Evolutionary conservation across 2,888 invertebrate genomes (phyloP).

Genomic region (Drosophila koepferae): DNA sequence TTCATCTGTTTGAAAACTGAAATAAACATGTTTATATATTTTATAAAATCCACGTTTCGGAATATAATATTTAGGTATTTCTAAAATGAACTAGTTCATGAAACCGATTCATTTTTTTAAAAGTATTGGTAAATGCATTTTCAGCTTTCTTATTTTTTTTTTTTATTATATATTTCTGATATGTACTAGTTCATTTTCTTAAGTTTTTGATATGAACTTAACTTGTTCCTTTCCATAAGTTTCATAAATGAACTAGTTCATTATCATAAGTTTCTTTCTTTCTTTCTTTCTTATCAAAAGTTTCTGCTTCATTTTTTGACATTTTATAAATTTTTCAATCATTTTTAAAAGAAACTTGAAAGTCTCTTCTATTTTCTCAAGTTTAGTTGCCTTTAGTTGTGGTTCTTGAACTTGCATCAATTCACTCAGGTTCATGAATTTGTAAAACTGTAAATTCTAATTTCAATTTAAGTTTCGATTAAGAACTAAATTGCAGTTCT

Average conservation of each 20-base stretch:
- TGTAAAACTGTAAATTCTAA: not conserved
- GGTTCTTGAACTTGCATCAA: not conserved
- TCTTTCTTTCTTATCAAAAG: too few relatives aligned
- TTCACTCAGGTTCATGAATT: not conserved
- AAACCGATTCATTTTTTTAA: not conserved
- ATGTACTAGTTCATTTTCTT: too few relatives aligned
- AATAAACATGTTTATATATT: not conserved
- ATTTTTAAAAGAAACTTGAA: not conserved
- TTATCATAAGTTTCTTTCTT: not conserved
- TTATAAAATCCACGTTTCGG: not conserved
- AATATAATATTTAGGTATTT: not conserved
- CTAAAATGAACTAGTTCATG: not conserved
- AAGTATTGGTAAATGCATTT: too few relatives aligned
- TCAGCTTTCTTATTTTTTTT: too few relatives aligned
- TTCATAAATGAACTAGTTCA: not conserved
- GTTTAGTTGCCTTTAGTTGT: not conserved
- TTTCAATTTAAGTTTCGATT: conserved; percentile 3
- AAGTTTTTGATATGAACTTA: too few relatives aligned
- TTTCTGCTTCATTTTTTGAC: not conserved
- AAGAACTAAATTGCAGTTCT: not conserved
- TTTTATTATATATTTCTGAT: too few relatives aligned
- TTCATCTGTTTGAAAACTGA: too few relatives aligned
- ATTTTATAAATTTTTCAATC: not conserved
- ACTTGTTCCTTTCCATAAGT: too few relatives aligned
- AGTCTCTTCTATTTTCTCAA: not conserved